A percentile compares a stretch with the other conserved stretches of the same genome.
Conservation (phyloP, 2,797 vertebrate genomes). For the Vespertilio murinus region DNA sequence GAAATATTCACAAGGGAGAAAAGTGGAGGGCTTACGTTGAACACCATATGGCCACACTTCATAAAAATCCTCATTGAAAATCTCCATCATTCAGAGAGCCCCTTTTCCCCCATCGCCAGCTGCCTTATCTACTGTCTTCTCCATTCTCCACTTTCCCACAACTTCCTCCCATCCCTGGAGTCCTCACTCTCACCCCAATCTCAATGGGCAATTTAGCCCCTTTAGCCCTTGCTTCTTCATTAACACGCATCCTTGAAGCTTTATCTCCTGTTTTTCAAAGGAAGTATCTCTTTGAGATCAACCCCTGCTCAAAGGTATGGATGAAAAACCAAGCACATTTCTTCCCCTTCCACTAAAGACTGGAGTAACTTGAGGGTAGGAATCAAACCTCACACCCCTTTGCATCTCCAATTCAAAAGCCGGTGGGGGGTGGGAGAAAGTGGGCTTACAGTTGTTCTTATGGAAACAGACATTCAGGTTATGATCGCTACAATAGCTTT, state of each 20-base stretch:
- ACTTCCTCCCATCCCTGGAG: neutral
- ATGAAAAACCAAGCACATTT: neutral
- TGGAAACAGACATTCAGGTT: neutral
- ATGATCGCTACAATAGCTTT: neutral
- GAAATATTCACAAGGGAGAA: neutral
- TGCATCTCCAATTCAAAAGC: neutral
- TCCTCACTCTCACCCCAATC: neutral
- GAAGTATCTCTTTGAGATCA: neutral
- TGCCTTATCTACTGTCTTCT: neutral
- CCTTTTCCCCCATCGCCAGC: neutral
- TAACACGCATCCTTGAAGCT: neutral
- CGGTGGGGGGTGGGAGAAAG: neutral
- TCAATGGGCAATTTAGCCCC: neutral
- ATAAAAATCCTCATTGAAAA: conserved; percentile 14
- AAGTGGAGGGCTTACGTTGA: neutral
- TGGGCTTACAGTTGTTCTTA: neutral
- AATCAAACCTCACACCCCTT: neutral
- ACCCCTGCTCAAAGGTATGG: neutral
- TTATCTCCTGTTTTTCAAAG: neutral
- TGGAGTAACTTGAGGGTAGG: neutral
- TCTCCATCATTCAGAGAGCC: neutral
- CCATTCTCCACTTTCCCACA: neutral
- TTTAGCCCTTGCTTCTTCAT: neutral
- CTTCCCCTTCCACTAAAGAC: neutral
- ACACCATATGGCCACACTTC: neutral